phyloP scores from a whole-genome alignment of 1,140 invertebrate species.

The Chrysomallon squamiferum region DNA sequence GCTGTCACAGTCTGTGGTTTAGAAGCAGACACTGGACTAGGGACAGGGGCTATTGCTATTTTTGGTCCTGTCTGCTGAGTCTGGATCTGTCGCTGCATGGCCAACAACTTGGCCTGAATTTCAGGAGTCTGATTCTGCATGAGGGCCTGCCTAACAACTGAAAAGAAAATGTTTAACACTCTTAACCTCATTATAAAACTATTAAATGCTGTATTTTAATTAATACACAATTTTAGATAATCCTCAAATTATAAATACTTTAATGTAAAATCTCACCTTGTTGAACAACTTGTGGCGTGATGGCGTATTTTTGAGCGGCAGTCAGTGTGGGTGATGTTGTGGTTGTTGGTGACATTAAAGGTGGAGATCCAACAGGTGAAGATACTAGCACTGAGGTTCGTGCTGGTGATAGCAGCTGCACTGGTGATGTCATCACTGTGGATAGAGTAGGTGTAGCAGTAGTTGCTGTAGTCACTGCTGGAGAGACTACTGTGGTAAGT shows the following conservation, averaged over 20 bases:
- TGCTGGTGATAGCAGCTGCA: constrained; percentile 6
- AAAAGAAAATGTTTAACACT: no score
- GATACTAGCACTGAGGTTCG: background rate
- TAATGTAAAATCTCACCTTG: constrained; percentile 48
- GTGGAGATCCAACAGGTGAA: background rate
- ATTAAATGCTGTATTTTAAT: no score
- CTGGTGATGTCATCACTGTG: constrained; percentile 14
- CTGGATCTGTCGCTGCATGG: constrained; percentile 78
- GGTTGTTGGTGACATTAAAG: constrained; percentile 3
- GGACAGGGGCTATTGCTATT: constrained; percentile 10
- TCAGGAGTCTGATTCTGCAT: constrained; percentile 83
- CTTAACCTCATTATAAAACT: no score
- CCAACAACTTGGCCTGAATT: constrained; percentile 89
- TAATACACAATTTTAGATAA: no score
- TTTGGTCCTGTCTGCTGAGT: constrained; percentile 43
- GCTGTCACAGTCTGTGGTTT: constrained; percentile 24
- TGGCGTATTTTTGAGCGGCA: constrained; percentile 50
- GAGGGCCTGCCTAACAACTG: constrained; percentile 65
- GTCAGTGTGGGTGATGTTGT: constrained; percentile 17
- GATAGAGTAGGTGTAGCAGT: background rate
- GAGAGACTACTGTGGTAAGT: background rate
- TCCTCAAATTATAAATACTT: no score
- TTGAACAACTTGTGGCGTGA: constrained; percentile 61
- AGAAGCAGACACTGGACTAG: constrained; percentile 18
- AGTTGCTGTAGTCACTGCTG: background rate